Percentiles rank a stretch among this genome's conserved stretches.
These are phyloP conservation scores for Anguilla japonica DNA, from an alignment of 2,113 vertebrate genomes.

Conservation along the genomic window DNA sequence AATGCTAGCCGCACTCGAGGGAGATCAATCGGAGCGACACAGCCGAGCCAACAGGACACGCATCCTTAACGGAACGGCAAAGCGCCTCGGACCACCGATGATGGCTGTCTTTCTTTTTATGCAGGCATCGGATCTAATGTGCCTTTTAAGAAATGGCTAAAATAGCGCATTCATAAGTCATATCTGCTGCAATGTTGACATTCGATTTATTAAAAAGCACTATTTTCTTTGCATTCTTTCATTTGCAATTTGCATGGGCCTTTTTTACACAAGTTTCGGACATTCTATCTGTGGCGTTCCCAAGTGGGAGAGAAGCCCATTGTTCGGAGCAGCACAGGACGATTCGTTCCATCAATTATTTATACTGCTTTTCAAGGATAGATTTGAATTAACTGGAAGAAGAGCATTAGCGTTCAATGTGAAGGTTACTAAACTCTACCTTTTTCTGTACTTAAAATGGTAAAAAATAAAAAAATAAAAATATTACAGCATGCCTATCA, in stretches of 20 bases:
- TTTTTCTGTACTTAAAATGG: background rate
- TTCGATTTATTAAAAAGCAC: background rate
- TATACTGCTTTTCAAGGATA: background rate
- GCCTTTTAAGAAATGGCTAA: background rate
- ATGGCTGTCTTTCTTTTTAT: background rate
- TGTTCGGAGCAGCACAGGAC: background rate
- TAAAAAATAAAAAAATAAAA: background rate
- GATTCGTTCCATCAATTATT: background rate
- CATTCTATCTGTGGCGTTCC: background rate
- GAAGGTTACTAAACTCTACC: background rate
- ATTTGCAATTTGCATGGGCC: background rate
- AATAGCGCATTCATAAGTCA: background rate
- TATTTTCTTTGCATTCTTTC: background rate
- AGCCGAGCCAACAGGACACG: background rate
- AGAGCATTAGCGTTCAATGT: constrained; percentile 1
- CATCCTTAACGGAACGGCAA: background rate
- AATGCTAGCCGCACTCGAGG: background rate
- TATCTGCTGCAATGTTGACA: background rate
- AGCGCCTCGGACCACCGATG: background rate
- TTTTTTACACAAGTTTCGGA: background rate
- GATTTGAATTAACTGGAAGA: background rate
- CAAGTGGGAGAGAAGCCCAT: background rate
- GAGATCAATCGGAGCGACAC: background rate
- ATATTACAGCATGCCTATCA: background rate
- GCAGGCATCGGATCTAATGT: background rate